Conservation (phyloP, 2,797 vertebrate genomes). For the Erpetoichthys calabaricus region DNA sequence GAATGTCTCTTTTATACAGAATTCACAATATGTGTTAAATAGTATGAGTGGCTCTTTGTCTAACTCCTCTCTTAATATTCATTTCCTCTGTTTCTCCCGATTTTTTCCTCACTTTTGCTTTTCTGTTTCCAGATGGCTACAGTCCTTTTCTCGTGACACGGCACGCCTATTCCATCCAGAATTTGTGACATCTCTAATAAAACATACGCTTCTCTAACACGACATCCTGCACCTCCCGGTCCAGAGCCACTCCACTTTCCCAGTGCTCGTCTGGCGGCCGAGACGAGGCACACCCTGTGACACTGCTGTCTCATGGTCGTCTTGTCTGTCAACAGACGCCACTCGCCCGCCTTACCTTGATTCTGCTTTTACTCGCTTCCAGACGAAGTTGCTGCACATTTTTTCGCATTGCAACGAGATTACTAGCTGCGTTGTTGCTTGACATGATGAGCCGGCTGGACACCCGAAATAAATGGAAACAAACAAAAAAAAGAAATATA, state of each 20-base stretch:
- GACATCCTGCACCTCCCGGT: too few species aligned
- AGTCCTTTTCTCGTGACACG: too few species aligned
- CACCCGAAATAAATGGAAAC: too few species aligned
- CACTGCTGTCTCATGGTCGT: neutral
- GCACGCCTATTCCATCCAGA: too few species aligned
- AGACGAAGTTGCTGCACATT: constrained; percentile 47
- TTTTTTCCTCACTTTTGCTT: neutral
- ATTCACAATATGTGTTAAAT: too few species aligned
- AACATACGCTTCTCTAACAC: too few species aligned
- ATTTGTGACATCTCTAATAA: too few species aligned
- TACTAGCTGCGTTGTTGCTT: constrained; percentile 43
- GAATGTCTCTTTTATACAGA: too few species aligned
- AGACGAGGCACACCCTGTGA: neutral
- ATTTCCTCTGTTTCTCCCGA: neutral
- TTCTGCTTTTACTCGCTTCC: constrained; percentile 42
- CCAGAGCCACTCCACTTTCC: too few species aligned
- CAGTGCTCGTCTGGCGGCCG: too few species aligned
- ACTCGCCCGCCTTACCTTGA: constrained; percentile 32
- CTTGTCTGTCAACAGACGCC: neutral
- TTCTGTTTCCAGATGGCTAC: neutral
- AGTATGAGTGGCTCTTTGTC: neutral
- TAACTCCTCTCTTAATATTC: neutral
- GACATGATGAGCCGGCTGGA: constrained; percentile 32
- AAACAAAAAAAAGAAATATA: too few species aligned
- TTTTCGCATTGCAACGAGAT: constrained; percentile 38